Conservation (phyloP, 2,888 invertebrate species). For the Epinotia bilunana region DNA sequence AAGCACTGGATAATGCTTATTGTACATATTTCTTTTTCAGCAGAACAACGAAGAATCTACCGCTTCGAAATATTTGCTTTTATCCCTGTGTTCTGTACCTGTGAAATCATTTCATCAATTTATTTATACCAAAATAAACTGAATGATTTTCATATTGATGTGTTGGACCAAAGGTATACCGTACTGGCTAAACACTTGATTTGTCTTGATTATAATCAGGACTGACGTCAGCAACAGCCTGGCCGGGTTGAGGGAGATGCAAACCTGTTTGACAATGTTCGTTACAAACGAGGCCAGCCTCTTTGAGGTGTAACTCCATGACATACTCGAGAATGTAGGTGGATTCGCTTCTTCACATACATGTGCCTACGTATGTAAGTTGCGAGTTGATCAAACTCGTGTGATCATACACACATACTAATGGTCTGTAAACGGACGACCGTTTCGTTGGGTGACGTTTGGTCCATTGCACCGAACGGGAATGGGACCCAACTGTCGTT, state of each 20-base stretch:
- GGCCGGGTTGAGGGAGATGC: conserved; percentile 25
- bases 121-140: neutral
- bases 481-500: neutral
- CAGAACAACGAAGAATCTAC: neutral
- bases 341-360: conserved; percentile 1
- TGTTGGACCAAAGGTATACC: neutral
- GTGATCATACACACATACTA: neutral
- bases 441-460: neutral
- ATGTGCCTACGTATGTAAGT: neutral
- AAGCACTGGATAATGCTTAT: no score
- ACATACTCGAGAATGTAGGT: conserved; percentile 4
- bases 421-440: neutral
- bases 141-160: neutral
- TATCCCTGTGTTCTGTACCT: no score
- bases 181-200: conserved; percentile 15
- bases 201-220: conserved; percentile 24
- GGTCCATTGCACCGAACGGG: neutral
- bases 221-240: conserved; percentile 36
- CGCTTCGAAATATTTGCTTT: neutral
- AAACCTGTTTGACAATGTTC: conserved; percentile 37
- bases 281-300: conserved; percentile 36
- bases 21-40: no score
- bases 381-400: neutral
- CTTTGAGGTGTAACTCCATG: conserved; percentile 15
- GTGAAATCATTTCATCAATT: no score